These are phyloP conservation scores for Limnodromus scolopaceus DNA, from an alignment of 2,797 vertebrate species.

Conservation along the genomic window DNA sequence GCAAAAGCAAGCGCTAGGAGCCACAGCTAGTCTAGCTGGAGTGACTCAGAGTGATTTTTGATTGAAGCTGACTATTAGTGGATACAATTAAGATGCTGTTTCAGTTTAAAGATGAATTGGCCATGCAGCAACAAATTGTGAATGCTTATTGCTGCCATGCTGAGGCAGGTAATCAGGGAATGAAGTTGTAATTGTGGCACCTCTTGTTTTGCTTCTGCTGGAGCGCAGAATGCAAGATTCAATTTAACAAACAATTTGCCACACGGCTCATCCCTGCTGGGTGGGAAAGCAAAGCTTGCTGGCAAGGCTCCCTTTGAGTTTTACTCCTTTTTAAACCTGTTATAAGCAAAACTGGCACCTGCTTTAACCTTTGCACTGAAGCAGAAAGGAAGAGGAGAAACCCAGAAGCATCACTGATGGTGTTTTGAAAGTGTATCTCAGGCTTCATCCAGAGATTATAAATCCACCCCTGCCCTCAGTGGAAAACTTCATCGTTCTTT, in stretches of 20 bases:
- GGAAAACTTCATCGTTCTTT: not conserved
- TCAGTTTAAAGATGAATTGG: conserved; percentile 82
- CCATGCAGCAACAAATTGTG: conserved; percentile 77
- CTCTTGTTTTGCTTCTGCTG: conserved; percentile 74
- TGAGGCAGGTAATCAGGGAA: conserved; percentile 83
- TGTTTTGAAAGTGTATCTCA: not conserved
- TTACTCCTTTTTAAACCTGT: conserved; percentile 29
- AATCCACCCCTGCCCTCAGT: not conserved
- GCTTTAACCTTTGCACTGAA: not conserved
- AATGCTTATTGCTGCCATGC: conserved; percentile 78
- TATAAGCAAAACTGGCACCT: not conserved
- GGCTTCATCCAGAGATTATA: not conserved
- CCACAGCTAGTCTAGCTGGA: conserved; percentile 43
- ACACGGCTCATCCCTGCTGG: conserved; percentile 49
- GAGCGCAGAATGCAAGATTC: conserved; percentile 49
- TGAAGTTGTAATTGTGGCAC: conserved; percentile 75
- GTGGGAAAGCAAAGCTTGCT: conserved; percentile 46
- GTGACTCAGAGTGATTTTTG: conserved; percentile 69
- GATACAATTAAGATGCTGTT: conserved; percentile 84
- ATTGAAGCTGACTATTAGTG: conserved; percentile 80
- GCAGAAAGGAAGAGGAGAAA: conserved; percentile 9
- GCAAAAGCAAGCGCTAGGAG: not conserved
- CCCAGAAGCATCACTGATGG: not conserved
- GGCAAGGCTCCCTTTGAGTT: not conserved
- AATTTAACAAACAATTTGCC: conserved; percentile 76